Evolutionary conservation across 1,140 invertebrate species (phyloP), one percentile per base, ranked within the genome.

Genomic region (Drosophila lowei): DNA sequence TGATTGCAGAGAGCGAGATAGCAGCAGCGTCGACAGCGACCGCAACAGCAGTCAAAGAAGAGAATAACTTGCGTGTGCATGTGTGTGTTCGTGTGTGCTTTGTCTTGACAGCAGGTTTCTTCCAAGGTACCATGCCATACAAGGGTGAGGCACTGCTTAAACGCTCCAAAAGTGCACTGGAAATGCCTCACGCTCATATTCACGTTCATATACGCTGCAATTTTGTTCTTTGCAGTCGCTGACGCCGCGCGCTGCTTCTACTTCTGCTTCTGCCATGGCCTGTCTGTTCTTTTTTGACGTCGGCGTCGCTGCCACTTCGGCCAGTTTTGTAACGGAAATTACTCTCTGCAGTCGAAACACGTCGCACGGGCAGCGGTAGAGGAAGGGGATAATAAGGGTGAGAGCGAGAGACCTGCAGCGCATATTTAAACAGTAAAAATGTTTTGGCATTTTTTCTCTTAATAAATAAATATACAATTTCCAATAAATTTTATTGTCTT

Each of bases 291-390:
- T 38, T 13, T 11, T 13, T 38, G 23, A 59, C 57, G 21, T 15
- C 23, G 46, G 9, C 48, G 43, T 49, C 23, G 52, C 43, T 56
- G 50, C 42, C 71, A 60, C 56, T 70, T 74, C 68, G 74, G 74
- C 71, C 83, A 88, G 78, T 74, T 85, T 86, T 85, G 81, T 88
- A 86, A 86, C 81, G 81, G 81, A 86, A 86, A 86, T 88, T 88
- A 38, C 34, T 74, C 55, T 66, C 61, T 60, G 60, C 49, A 88
- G 66, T 71, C 73, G 61, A 74, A 74, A 57, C 81, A 85, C 77
- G 83, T 86, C 60, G 63, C 3, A 28, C 43, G 25, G 9, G n/a
- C 23, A 30, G 18, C 13, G 8, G 21, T 7, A 23, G 55, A 18
- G 25, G 25, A 38, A 13, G 28, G 28, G 53, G 41, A 64, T 65